phyloP scores from a whole-genome alignment of 2,113 vertebrate species.

The Falco punctatus region DNA sequence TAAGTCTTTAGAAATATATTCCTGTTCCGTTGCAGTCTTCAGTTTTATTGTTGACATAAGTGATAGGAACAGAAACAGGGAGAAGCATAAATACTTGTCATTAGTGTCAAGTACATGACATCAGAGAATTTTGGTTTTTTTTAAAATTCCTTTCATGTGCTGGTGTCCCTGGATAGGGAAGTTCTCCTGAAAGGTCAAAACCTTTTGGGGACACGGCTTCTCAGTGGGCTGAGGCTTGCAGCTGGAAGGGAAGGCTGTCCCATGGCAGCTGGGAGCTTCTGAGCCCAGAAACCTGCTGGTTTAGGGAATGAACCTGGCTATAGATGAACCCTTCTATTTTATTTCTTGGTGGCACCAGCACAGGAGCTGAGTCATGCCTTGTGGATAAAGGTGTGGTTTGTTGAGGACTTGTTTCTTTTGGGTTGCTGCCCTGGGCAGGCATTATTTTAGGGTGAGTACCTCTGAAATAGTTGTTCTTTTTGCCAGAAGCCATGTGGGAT shows the following conservation, averaged over 20 bases:
- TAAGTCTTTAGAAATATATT: background rate
- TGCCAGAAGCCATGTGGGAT: background rate
- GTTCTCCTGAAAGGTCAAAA: background rate
- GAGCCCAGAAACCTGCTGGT: background rate
- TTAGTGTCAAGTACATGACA: background rate
- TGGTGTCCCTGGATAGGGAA: background rate
- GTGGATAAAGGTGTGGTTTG: slow-evolving; percentile 36
- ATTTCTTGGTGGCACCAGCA: background rate
- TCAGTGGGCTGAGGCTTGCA: background rate
- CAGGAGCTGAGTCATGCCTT: slow-evolving; percentile 12
- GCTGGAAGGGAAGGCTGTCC: background rate
- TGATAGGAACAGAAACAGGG: background rate
- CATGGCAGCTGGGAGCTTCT: background rate
- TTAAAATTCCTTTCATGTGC: background rate
- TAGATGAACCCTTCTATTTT: background rate
- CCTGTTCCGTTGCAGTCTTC: background rate
- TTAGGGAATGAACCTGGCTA: background rate
- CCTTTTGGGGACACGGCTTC: background rate
- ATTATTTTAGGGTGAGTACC: background rate
- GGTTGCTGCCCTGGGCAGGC: background rate
- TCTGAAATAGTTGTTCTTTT: background rate
- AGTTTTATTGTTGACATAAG: background rate
- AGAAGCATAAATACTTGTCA: background rate
- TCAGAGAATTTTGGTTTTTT: background rate
- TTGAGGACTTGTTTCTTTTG: slow-evolving; percentile 17